A percentile compares a stretch with the other conserved stretches of the same genome.
Conservation (phyloP, 2,797 vertebrate genomes). For the Falco peregrinus region DNA sequence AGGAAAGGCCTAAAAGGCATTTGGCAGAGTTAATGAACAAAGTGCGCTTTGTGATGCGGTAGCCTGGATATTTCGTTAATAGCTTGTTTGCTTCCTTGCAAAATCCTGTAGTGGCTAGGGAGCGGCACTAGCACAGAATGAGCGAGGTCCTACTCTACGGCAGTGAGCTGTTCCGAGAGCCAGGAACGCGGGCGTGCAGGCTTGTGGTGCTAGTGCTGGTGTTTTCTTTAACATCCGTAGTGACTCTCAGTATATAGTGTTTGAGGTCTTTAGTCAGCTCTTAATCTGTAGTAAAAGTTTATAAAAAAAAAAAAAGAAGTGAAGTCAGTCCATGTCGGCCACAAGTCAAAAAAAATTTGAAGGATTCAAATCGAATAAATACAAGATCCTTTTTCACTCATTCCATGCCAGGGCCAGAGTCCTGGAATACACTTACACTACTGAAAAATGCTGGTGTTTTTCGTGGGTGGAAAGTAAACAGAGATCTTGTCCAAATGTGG, state of each 20-base stretch:
- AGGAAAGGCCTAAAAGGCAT: conserved; percentile 3
- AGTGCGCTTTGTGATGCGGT: background rate
- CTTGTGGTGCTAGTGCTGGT: conserved; percentile 58
- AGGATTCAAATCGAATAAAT: background rate
- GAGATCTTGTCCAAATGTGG: conserved; percentile 28
- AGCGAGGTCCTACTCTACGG: background rate
- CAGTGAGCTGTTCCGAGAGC: conserved; percentile 22
- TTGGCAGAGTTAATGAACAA: conserved; percentile 22
- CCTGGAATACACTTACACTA: background rate
- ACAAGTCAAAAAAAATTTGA: conserved; percentile 61
- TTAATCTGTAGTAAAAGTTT: conserved; percentile 38
- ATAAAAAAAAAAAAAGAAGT: background rate
- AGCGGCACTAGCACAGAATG: background rate
- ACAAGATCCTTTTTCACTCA: conserved; percentile 43
- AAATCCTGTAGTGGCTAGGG: conserved; percentile 18
- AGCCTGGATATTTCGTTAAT: conserved; percentile 45
- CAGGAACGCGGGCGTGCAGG: conserved; percentile 1
- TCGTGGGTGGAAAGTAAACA: background rate
- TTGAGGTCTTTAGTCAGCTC: conserved; percentile 67
- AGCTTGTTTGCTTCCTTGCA: conserved; percentile 65
- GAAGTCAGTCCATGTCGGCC: conserved; percentile 15
- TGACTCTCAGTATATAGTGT: conserved; percentile 76
- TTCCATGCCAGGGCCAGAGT: background rate
- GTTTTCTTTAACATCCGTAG: conserved; percentile 68
- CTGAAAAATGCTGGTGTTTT: background rate